Percentiles rank a stretch among this genome's conserved stretches.
These are phyloP conservation scores for Drosophila hydei DNA, from an alignment of 1,140 invertebrate genomes.

Conservation along the genomic window DNA sequence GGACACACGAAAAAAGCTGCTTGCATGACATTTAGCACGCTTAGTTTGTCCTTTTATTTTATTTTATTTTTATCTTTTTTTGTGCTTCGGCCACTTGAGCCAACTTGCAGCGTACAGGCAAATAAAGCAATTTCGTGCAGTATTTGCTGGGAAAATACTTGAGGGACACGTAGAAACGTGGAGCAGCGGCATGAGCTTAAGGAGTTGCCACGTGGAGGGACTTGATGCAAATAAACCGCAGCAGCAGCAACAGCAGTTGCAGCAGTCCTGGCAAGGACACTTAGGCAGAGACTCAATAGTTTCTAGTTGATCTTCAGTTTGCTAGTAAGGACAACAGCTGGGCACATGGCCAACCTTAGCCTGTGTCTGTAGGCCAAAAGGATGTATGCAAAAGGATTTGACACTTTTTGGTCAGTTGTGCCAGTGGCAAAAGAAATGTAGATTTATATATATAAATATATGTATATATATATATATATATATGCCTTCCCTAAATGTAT, in stretches of 20 bases:
- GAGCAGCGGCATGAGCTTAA: background rate
- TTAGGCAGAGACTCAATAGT: constrained; percentile 20
- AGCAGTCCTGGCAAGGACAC: constrained; percentile 3
- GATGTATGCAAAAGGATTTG: constrained; percentile 40
- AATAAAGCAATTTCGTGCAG: constrained; percentile 51
- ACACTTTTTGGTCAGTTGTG: constrained; percentile 47
- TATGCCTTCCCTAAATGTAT: constrained; percentile 15
- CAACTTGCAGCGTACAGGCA: constrained; percentile 35
- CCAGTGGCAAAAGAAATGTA: constrained; percentile 32
- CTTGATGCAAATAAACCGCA: constrained; percentile 42
- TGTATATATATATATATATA: constrained; percentile 10
- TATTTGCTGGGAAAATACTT: constrained; percentile 37
- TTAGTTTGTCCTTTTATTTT: constrained; percentile 17
- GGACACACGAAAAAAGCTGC: background rate
- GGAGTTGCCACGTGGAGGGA: constrained; percentile 5
- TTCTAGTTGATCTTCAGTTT: constrained; percentile 17
- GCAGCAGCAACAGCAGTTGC: background rate
- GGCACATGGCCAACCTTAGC: constrained; percentile 19
- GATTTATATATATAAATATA: constrained; percentile 34
- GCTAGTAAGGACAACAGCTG: constrained; percentile 24
- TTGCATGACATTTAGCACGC: constrained; percentile 37
- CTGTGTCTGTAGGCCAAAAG: constrained; percentile 30
- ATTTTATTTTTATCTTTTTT: constrained; percentile 7
- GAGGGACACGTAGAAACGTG: constrained; percentile 20
- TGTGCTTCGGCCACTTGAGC: constrained; percentile 16